Base-by-base conservation (phyloP, 2,113 vertebrate genomes). In the Anhinga anhinga region DNA sequence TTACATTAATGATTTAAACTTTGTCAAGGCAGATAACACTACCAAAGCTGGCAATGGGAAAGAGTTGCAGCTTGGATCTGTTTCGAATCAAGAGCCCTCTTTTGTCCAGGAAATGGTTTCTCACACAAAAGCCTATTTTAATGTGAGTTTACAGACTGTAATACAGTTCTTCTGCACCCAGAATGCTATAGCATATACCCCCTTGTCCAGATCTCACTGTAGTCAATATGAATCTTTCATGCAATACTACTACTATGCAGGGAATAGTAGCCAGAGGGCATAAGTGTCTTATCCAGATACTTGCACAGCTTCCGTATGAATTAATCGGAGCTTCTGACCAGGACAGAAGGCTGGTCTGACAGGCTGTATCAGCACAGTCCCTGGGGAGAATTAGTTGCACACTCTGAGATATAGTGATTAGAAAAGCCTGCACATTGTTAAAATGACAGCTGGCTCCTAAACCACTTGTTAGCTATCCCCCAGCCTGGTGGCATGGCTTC, bases 1-100 rank as follows among this genome's bases (percentile, higher is more conserved):
- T 11, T 99, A 99, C 91, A 82, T 80, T 23, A 2, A 2, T 0
- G 93, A 94, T 1, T 40, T 99, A 63, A 91, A 26, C 9, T 23
- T n/a, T 22, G 4, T 74, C 19, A 96, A 94, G 40, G 44, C 8
- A 42, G 44, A 97, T 45, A 92, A 36, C 4, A 0, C 1, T 8
- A 0, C 3, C 95, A 50, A 50, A 7, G 2, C 0, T 5, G 38
- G 17, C 32, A 3, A 11, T 25, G 5, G 23, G 38, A 66, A 71
- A 14, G 9, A 19, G 15, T 2, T 9, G 0, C 23, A 10, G 6
- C 0, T 16, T 62, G 47, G 8, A 62, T 0, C 5, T 17, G 5
- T 15, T 88, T 5, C 3, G 1, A 25, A 30, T 18, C 69, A 82
- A 59, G 45, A 76, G 7, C 2, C 52, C 12, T 7, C 47, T 58